Base-by-base conservation (phyloP, 2,888 invertebrate genomes). In the Brassicogethes aeneus region DNA sequence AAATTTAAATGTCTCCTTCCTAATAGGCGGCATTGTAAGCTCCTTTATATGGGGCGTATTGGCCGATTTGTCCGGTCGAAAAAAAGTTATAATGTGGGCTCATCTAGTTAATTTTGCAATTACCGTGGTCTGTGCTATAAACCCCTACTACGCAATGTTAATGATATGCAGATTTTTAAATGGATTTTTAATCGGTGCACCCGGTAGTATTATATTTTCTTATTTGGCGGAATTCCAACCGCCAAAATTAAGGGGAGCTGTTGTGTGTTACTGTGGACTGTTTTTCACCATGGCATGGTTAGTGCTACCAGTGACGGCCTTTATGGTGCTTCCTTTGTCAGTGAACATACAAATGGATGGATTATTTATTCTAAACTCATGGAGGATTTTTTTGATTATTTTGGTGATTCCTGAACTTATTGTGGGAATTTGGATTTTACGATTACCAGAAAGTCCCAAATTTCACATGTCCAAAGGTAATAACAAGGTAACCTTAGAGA, bases 21-120 rank as follows among this genome's bases (percentile, higher is more conserved):
- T 86, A 69, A 69, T 80, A 37, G 85, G 83, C 48, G 79, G 83
- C 23, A 79, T 81, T 16, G 53, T 81, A 15, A 87, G 87, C 38
- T 82, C 86, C 0, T 82, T 84, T 66, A 66, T 86, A 39, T 86
- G 89, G 86, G 89, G 90, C 32, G 76, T 81, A 48, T 62, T 87
- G 46, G 85, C 87, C 0, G 90, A 91, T 64, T 78, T 79, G 36
- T 61, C 75, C 43, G 90, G 90, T 0, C 73, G 90, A 2, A 72
- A 79, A 13, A 74, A 72, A 7, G 72, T 78, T 1, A 40, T 60
- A 2, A 43, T 54, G n/a, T 36, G 44, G 3, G 45, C 57, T 2
- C 59, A 59, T 36, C 38, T 62, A 5, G 64, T 77, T 55, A 66
- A 77, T 43, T 61, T 68, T 33, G 70, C 75, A 0, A 68, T 79